phyloP scores from a whole-genome alignment of 2,113 vertebrate species.

The Diadophis punctatus region DNA sequence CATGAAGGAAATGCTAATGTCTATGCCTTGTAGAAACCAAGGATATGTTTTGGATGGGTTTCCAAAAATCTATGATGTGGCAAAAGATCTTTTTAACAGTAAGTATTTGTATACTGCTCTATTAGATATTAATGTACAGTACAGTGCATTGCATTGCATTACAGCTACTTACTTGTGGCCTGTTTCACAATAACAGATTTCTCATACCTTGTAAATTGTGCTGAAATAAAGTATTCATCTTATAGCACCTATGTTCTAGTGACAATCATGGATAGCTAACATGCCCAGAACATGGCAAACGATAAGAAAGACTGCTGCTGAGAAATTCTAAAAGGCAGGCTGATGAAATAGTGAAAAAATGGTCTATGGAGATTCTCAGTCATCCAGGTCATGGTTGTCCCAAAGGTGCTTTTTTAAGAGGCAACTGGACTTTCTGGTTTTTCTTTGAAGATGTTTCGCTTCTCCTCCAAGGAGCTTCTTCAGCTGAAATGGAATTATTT shows the following conservation, averaged over 20 bases:
- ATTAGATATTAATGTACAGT: neutral
- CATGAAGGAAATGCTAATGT: slow-evolving; percentile 81
- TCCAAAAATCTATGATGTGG: slow-evolving; percentile 83
- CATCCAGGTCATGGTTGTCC: no score
- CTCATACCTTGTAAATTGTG: neutral
- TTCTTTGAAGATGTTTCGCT: no score
- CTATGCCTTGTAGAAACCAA: slow-evolving; percentile 88
- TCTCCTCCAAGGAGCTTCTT: no score
- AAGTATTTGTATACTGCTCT: slow-evolving; percentile 41
- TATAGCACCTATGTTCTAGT: neutral
- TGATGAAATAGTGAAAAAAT: neutral
- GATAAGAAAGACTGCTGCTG: neutral
- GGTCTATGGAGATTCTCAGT: neutral
- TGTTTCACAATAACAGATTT: neutral
- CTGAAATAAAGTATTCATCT: neutral
- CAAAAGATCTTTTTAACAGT: slow-evolving; percentile 82
- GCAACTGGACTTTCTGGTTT: no score
- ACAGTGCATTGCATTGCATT: neutral
- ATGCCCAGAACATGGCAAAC: neutral
- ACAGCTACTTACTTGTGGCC: neutral
- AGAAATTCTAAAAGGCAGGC: neutral
- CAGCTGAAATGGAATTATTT: neutral
- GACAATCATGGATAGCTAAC: neutral
- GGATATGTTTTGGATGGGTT: slow-evolving; percentile 89
- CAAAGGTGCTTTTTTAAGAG: no score